Evolutionary conservation across 2,888 invertebrate species (phyloP).

Genomic region (Drosophila paucipuncta): DNA sequence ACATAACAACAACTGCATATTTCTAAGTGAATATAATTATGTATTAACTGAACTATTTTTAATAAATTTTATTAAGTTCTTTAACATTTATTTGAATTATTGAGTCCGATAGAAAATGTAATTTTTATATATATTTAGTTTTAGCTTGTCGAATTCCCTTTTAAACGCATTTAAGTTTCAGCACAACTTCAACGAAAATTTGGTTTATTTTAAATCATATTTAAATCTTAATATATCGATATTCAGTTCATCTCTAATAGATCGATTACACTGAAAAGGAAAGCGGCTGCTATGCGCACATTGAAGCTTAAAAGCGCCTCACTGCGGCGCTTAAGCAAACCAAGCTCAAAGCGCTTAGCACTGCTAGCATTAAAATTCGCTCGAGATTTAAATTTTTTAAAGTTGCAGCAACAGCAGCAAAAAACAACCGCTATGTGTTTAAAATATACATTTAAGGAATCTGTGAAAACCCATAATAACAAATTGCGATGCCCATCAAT

Average conservation of each 20-base stretch:
- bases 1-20: slow-evolving; percentile 3
- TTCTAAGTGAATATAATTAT: slow-evolving; percentile 20
- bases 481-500: background rate
- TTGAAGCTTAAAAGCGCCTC: background rate
- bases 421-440: background rate
- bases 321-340: background rate
- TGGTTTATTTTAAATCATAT: background rate
- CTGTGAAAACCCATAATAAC: background rate
- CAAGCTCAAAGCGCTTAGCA: background rate
- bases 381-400: background rate
- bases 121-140: background rate
- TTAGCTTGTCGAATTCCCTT: background rate
- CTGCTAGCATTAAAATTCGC: background rate
- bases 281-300: background rate
- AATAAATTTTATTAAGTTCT: slow-evolving; percentile 26
- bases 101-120: background rate
- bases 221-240: background rate
- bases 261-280: background rate
- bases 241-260: background rate
- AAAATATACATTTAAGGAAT: background rate
- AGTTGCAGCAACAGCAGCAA: background rate
- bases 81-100: background rate
- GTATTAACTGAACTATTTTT: slow-evolving; percentile 17
- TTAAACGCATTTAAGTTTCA: background rate
- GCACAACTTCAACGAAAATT: background rate